Evolutionary conservation across 2,888 invertebrate genomes (phyloP).

Genomic region (Meta bourneti): DNA sequence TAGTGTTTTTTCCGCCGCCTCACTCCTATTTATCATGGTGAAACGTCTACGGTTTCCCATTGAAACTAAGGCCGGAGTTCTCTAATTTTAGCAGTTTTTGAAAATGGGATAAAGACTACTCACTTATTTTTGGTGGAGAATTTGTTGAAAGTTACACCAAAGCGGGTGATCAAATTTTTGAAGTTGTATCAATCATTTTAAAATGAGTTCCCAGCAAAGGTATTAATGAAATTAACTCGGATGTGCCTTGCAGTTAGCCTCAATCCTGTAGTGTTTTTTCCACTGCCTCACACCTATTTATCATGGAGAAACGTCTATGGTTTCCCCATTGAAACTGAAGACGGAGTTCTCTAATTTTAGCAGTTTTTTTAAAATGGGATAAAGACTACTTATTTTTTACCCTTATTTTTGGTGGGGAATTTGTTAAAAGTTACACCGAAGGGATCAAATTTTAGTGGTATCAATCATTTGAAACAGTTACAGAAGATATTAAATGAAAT

Average conservation of each 20-base stretch:
- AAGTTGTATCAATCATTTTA: neutral
- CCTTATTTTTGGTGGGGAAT: slow-evolving; percentile 40
- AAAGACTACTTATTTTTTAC: slow-evolving; percentile 37
- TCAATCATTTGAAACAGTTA: too few relatives aligned
- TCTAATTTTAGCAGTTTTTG: slow-evolving; percentile 46
- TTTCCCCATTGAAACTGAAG: slow-evolving; percentile 42
- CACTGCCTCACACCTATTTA: slow-evolving; percentile 42
- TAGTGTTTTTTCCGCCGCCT: slow-evolving; percentile 30
- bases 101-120: slow-evolving; percentile 45
- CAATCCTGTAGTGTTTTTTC: slow-evolving; percentile 31
- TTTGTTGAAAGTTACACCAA: slow-evolving; percentile 49
- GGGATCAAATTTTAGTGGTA: slow-evolving; percentile 23
- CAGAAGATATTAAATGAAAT: neutral
- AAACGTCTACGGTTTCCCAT: slow-evolving; percentile 38
- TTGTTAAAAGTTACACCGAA: slow-evolving; percentile 41
- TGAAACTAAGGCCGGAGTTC: slow-evolving; percentile 45
- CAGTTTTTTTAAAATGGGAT: slow-evolving; percentile 54
- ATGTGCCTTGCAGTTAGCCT: slow-evolving; percentile 25
- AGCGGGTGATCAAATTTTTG: slow-evolving; percentile 32
- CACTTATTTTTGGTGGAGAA: slow-evolving; percentile 41
- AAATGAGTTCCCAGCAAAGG: too few relatives aligned
- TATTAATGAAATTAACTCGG: slow-evolving; percentile 15
- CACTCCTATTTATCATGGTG: slow-evolving; percentile 61
- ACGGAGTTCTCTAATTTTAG: slow-evolving; percentile 19
- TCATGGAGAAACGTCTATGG: slow-evolving; percentile 44